Evolutionary conservation across 2,113 vertebrate species (phyloP), one percentile per base, ranked within the genome.

Genomic region (Crotalus viridis): DNA sequence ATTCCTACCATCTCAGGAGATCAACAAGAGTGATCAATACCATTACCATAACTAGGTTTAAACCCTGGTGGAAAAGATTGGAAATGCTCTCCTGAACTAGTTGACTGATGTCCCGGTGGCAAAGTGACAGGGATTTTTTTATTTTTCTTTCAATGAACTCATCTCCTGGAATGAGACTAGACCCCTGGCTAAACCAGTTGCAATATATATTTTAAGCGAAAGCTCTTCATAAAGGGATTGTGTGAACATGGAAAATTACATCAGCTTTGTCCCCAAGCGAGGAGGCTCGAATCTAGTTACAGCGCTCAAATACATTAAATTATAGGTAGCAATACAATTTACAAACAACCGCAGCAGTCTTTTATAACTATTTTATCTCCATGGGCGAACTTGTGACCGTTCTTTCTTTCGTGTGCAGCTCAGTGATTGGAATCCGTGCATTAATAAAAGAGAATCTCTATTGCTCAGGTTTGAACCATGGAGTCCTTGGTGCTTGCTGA

Each of bases 261-360:
- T 61, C 69, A 51, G n/a, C 26, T 86, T 24, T 85, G 54, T 15
- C 74, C 51, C 74, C 92, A 33, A 85, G 43, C 39, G 88, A 81
- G 46, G 12, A 59, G 26, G 26, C 87, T 57, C 15, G n/a, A 43
- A 92, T 92, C 74, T 81, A 89, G 64, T 92, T 89, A 92, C 51
- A 39, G 24, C 22, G 19, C 51, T 56, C 52, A 28, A 89, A 89
- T 89, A 43, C 51, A 90, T 74, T 61, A 89, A 61, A 86, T 93
- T 52, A 61, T 90, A 48, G 92, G 46, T 9, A 52, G 43, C 88
- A 86, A 52, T 64, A 48, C 55, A 87, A 59, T 51, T 85, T 89
- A n/a, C 56, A 28, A 24, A 59, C 21, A 5, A 85, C 26, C 0
- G 9, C 54, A 26, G 13, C 87, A 86, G n/a, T 54, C 46, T 56